Evolutionary conservation across 2,888 invertebrate species (phyloP).

Genomic region (Chrysolina oricalcia): DNA sequence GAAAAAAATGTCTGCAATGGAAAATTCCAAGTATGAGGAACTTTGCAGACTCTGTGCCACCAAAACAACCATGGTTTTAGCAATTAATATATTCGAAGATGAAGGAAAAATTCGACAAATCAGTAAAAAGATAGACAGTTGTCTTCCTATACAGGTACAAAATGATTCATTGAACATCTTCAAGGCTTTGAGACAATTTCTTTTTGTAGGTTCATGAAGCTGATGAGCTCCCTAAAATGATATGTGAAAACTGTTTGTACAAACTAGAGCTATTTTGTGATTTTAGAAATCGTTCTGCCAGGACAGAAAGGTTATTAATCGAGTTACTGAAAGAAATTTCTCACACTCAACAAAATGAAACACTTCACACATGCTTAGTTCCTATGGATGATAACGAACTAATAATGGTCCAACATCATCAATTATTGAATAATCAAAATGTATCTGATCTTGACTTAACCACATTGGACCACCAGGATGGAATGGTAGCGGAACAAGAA

Average conservation of each 20-base stretch:
- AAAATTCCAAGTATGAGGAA: constrained; percentile 63
- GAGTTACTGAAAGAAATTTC: constrained; percentile 67
- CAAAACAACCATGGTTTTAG: constrained; percentile 67
- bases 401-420: constrained; percentile 65
- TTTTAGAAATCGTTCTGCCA: constrained; percentile 74
- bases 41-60: constrained; percentile 70
- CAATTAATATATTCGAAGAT: constrained; percentile 69
- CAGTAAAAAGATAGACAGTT: constrained; percentile 75
- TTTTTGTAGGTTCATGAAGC: constrained; percentile 72
- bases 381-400: constrained; percentile 59
- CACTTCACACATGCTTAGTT: constrained; percentile 50
- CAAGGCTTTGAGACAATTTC: constrained; percentile 20
- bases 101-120: constrained; percentile 74
- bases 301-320: constrained; percentile 74
- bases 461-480: constrained; percentile 63
- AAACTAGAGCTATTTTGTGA: constrained; percentile 75
- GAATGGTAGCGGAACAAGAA: constrained; percentile 65
- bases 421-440: constrained; percentile 62
- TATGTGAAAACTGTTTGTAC: constrained; percentile 75
- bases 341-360: constrained; percentile 34
- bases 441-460: constrained; percentile 66
- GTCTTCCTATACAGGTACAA: constrained; percentile 74
- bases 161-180: not conserved
- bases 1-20: constrained; percentile 29
- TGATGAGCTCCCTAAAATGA: constrained; percentile 76